A percentile compares a stretch with the other conserved stretches of the same genome.
Conservation (phyloP, 1,140 invertebrate species). For the Atta colombica region DNA sequence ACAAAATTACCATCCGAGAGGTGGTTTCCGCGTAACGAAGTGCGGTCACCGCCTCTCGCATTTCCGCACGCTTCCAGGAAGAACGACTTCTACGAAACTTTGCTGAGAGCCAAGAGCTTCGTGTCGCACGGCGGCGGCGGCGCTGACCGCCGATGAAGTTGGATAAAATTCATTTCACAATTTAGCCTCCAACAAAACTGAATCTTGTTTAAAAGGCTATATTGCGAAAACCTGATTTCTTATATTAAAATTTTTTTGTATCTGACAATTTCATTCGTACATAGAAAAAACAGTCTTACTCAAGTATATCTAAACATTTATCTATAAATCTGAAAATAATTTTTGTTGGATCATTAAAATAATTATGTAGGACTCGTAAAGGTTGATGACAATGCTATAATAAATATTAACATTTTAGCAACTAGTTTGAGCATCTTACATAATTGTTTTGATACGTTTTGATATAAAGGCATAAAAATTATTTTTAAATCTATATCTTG, state of each 20-base stretch:
- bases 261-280: neutral
- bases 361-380: too few relatives aligned
- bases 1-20: constrained; percentile 55
- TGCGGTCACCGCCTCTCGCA: constrained; percentile 55
- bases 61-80: constrained; percentile 57
- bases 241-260: constrained; percentile 24
- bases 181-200: constrained; percentile 46
- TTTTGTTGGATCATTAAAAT: too few relatives aligned
- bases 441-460: too few relatives aligned
- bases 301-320: too few relatives aligned
- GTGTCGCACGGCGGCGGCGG: constrained; percentile 29
- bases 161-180: constrained; percentile 58
- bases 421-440: too few relatives aligned
- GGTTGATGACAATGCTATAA: too few relatives aligned
- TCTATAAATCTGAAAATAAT: too few relatives aligned
- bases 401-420: too few relatives aligned
- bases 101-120: constrained; percentile 38
- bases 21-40: constrained; percentile 61
- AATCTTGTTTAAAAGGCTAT: constrained; percentile 5
- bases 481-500: too few relatives aligned
- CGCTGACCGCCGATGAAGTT: constrained; percentile 38
- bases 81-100: constrained; percentile 62
- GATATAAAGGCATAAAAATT: too few relatives aligned
- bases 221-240: constrained; percentile 42
- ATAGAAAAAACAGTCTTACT: too few relatives aligned